phyloP scores from a whole-genome alignment of 2,797 vertebrate genomes.

The Poecile montanus region DNA sequence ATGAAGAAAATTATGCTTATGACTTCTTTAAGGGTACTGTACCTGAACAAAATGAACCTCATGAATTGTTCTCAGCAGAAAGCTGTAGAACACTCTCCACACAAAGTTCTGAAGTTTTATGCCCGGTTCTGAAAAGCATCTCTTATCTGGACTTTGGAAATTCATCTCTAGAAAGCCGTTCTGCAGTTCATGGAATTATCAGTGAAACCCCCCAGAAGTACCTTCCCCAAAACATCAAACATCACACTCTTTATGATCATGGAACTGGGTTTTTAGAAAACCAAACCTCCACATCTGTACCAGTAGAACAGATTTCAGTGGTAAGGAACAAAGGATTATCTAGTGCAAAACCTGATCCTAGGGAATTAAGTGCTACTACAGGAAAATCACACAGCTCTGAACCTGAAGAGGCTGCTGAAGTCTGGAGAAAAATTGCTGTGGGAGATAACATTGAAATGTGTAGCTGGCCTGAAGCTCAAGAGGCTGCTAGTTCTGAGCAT shows the following conservation, averaged over 20 bases:
- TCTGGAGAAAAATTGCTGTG: not conserved
- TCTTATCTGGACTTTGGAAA: conserved; percentile 10
- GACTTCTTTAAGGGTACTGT: not conserved
- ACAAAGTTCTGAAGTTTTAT: not conserved
- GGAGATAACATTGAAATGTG: not conserved
- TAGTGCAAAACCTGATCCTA: not conserved
- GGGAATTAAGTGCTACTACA: not conserved
- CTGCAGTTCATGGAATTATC: not conserved
- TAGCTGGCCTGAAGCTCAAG: not conserved
- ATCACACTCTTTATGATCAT: not conserved
- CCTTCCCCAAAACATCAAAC: not conserved
- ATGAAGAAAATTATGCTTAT: conserved; percentile 4
- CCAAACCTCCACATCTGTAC: not conserved
- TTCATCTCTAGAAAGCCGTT: not conserved
- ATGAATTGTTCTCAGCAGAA: not conserved
- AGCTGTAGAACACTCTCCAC: not conserved
- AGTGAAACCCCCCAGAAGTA: not conserved
- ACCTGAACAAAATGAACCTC: not conserved
- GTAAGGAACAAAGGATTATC: not conserved
- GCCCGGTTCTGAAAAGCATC: not conserved
- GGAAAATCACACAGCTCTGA: not conserved
- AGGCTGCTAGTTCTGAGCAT: not conserved
- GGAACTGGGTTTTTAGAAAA: not conserved
- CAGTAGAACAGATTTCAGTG: not conserved
- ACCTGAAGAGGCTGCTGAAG: conserved; percentile 8